Conservation (phyloP, 2,888 invertebrate genomes). For the Ctenicera cuprea region DNA sequence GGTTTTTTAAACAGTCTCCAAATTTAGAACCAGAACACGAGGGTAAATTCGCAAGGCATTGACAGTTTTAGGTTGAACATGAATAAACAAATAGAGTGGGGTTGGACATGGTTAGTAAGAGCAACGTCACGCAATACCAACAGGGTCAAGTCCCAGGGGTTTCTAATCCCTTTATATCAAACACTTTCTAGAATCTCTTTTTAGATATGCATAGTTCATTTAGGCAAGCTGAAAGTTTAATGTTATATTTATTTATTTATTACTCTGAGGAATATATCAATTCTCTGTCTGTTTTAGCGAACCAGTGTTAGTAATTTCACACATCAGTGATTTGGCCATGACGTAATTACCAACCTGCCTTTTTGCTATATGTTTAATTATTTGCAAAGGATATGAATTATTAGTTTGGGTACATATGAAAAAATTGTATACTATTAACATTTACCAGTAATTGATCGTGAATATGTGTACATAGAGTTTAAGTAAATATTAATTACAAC, state of each 20-base stretch:
- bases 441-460: too few relatives aligned
- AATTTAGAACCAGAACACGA: neutral
- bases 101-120: conserved; percentile 32
- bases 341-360: too few relatives aligned
- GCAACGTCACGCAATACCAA: conserved; percentile 30
- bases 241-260: conserved; percentile 6
- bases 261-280: neutral
- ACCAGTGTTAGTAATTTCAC: too few relatives aligned
- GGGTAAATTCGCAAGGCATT: conserved; percentile 15
- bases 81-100: conserved; percentile 33
- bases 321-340: too few relatives aligned
- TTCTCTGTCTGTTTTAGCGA: too few relatives aligned
- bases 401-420: too few relatives aligned
- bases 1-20: neutral
- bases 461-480: too few relatives aligned
- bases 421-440: too few relatives aligned
- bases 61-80: conserved; percentile 32
- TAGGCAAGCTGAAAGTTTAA: conserved; percentile 10
- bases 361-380: too few relatives aligned
- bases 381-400: too few relatives aligned
- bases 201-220: conserved; percentile 18
- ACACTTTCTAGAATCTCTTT: conserved; percentile 7
- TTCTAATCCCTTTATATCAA: conserved; percentile 24
- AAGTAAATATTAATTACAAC: too few relatives aligned
- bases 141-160: conserved; percentile 34